A percentile compares a stretch with the other conserved stretches of the same genome.
Evolutionary conservation across 2,888 invertebrate genomes (phyloP).

Genomic region (Sarcophaga subvicina): DNA sequence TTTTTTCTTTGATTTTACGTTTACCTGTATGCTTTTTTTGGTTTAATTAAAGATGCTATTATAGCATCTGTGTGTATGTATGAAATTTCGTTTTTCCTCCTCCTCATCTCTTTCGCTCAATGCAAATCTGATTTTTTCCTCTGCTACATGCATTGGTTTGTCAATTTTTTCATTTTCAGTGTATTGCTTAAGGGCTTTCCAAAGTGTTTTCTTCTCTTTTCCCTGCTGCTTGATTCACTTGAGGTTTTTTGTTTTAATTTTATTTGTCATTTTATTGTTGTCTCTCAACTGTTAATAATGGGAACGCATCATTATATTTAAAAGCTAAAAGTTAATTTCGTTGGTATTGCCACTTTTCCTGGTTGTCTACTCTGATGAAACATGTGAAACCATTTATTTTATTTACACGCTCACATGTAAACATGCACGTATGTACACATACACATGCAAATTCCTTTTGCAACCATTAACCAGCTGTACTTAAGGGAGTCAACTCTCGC

Average conservation of each 20-base stretch:
- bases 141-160: neutral
- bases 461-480: slow-evolving; percentile 46
- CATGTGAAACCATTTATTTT: slow-evolving; percentile 57
- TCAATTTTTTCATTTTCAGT: slow-evolving; percentile 42
- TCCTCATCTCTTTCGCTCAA: neutral
- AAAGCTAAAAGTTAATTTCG: slow-evolving; percentile 69
- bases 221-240: neutral
- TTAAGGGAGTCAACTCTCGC: slow-evolving; percentile 61
- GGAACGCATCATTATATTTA: slow-evolving; percentile 66
- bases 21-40: slow-evolving; percentile 41
- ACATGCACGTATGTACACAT: neutral
- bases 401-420: neutral
- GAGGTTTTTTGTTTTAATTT: neutral
- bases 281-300: slow-evolving; percentile 60
- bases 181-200: slow-evolving; percentile 38
- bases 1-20: neutral
- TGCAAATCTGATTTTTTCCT: neutral
- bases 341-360: slow-evolving; percentile 68
- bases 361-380: slow-evolving; percentile 60
- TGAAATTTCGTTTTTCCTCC: slow-evolving; percentile 3
- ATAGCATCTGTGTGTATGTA: slow-evolving; percentile 15
- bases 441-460: slow-evolving; percentile 29
- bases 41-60: slow-evolving; percentile 58
- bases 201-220: slow-evolving; percentile 20
- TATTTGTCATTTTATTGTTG: neutral